Evolutionary conservation across 2,888 invertebrate species (phyloP).

Genomic region (Cetonia aurata): DNA sequence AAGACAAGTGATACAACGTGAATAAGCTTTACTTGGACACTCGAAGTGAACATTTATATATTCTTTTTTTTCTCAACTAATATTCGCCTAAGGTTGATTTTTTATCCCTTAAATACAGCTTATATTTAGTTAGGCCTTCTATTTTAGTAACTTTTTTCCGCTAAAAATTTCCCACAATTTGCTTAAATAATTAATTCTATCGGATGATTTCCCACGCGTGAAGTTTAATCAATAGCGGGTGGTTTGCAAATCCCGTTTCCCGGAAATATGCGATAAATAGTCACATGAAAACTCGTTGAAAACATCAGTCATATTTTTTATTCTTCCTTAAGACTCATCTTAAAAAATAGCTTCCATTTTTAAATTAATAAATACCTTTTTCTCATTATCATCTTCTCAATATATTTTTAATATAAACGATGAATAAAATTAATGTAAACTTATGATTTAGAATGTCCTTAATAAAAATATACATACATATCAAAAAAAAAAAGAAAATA

Average conservation of each 20-base stretch:
- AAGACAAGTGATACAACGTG: too few species aligned
- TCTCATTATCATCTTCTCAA: not conserved
- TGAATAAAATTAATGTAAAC: not conserved
- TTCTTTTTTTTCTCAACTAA: not conserved
- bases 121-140: conserved; percentile 66
- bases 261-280: conserved; percentile 19
- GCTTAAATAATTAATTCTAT: not conserved
- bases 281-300: conserved; percentile 27
- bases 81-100: conserved; percentile 33
- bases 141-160: conserved; percentile 59
- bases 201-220: not conserved
- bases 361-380: not conserved
- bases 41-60: not conserved
- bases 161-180: conserved; percentile 30
- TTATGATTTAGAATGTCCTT: not conserved
- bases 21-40: too few species aligned
- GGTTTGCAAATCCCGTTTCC: not conserved
- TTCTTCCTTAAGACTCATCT: not conserved
- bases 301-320: conserved; percentile 20
- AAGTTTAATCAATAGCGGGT: conserved; percentile 6
- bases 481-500: conserved; percentile 21
- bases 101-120: conserved; percentile 53
- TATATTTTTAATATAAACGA: conserved; percentile 1
- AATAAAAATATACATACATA: conserved; percentile 9
- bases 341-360: conserved; percentile 1